Evolutionary conservation across 2,113 vertebrate species (phyloP).

Genomic region (Apodemus speciosus): DNA sequence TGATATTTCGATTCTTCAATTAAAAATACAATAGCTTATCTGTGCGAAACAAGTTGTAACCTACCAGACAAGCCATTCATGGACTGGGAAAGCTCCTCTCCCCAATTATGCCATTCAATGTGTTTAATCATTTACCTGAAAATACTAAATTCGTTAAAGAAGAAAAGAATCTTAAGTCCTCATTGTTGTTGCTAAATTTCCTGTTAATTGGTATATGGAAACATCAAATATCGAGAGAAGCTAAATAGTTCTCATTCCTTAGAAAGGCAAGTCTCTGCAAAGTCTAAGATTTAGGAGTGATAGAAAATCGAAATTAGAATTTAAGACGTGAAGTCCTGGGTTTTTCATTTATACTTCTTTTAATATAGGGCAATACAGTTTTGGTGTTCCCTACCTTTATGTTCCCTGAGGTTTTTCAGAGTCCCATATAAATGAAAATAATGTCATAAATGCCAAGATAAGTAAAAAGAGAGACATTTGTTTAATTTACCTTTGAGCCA

Average conservation of each 20-base stretch:
- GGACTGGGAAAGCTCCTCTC: constrained; percentile 75
- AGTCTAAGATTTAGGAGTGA: neutral
- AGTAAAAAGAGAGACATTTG: constrained; percentile 25
- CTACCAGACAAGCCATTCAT: constrained; percentile 68
- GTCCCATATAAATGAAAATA: constrained; percentile 31
- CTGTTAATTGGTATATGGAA: neutral
- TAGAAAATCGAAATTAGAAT: neutral
- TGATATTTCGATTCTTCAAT: constrained; percentile 68
- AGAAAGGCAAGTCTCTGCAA: neutral
- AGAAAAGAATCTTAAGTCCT: constrained; percentile 56
- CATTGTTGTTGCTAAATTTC: constrained; percentile 62
- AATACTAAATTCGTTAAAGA: constrained; percentile 69
- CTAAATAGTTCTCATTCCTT: neutral
- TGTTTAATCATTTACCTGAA: constrained; percentile 74
- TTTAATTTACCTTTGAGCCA: constrained; percentile 38
- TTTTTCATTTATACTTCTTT: neutral
- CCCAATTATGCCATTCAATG: constrained; percentile 58
- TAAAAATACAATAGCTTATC: constrained; percentile 80
- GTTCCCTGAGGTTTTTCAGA: neutral
- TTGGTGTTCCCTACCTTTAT: neutral
- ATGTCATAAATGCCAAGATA: neutral
- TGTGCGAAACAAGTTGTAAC: constrained; percentile 69
- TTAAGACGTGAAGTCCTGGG: neutral
- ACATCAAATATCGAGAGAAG: neutral
- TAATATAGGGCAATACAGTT: neutral